Percentiles rank a stretch among this genome's conserved stretches.
phyloP scores from a whole-genome alignment of 1,140 invertebrate species.

The Cyclargus thomasi region DNA sequence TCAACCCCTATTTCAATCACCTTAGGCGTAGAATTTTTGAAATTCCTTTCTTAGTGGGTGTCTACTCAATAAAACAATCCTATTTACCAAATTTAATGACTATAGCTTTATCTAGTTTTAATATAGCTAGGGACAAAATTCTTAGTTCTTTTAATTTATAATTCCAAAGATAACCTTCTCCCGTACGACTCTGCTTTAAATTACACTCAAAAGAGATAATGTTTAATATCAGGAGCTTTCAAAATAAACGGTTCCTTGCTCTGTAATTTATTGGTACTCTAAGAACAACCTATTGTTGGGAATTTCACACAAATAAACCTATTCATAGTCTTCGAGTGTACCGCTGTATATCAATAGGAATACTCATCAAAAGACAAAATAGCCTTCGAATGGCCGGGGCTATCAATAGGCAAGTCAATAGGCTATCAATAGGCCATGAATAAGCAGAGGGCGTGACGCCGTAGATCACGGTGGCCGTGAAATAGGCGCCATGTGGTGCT shows the following conservation, averaged over 20 bases:
- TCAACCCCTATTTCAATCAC: no score
- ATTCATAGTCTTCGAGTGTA: background rate
- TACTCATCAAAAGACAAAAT: background rate
- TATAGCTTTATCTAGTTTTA: no score
- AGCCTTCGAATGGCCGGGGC: background rate
- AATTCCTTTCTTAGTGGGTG: no score
- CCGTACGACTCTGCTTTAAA: no score
- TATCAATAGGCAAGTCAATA: background rate
- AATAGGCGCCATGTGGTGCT: slow-evolving; percentile 49
- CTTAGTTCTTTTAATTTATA: no score
- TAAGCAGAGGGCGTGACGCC: slow-evolving; percentile 39
- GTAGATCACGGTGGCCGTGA: slow-evolving; percentile 40
- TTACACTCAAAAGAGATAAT: background rate
- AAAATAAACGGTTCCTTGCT: background rate
- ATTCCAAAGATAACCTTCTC: no score
- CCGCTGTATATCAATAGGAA: background rate
- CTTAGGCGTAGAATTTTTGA: no score
- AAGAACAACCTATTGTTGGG: background rate
- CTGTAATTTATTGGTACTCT: background rate
- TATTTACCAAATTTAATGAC: no score
- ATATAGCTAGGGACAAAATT: no score
- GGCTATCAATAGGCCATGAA: background rate
- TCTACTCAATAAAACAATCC: no score
- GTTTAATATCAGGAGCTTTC: background rate
- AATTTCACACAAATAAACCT: slow-evolving; percentile 1